Conservation (phyloP, 2,888 invertebrate species). For the Synanthedon formicaeformis region DNA sequence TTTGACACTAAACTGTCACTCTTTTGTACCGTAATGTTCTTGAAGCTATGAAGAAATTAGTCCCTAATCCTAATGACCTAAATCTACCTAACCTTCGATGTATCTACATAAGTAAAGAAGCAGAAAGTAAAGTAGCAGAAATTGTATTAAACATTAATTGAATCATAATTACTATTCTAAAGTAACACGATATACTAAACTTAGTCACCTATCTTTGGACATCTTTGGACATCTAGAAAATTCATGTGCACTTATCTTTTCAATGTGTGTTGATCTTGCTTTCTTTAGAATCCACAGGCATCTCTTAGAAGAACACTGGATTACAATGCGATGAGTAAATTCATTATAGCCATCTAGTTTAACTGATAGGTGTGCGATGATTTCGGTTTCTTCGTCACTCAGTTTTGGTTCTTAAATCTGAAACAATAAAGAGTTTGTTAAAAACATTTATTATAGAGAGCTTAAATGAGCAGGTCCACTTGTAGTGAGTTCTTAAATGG, state of each 20-base stretch:
- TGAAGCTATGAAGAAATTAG: not conserved
- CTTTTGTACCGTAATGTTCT: slow-evolving; percentile 1
- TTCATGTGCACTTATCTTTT: slow-evolving; percentile 1
- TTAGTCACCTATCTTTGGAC: slow-evolving; percentile 23
- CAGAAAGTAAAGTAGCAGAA: not conserved
- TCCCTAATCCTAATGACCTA: not conserved
- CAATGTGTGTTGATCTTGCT: slow-evolving; percentile 19
- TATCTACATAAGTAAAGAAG: not conserved
- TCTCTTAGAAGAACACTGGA: slow-evolving; percentile 1
- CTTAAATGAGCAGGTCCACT: no score
- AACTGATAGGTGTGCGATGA: no score
- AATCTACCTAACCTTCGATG: slow-evolving; percentile 1
- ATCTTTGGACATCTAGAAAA: slow-evolving; percentile 25
- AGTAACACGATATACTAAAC: slow-evolving; percentile 10
- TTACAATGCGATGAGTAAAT: no score
- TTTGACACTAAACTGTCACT: slow-evolving; percentile 11
- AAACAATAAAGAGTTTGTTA: no score
- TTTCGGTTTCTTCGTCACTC: no score
- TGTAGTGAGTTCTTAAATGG: no score
- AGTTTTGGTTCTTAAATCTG: no score
- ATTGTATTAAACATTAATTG: not conserved
- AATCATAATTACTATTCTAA: not conserved
- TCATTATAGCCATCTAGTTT: no score
- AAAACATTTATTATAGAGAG: no score
- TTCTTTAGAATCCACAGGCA: slow-evolving; percentile 3